phyloP scores from a whole-genome alignment of 2,888 invertebrate species.

The Thecocarcelia acutangulata region DNA sequence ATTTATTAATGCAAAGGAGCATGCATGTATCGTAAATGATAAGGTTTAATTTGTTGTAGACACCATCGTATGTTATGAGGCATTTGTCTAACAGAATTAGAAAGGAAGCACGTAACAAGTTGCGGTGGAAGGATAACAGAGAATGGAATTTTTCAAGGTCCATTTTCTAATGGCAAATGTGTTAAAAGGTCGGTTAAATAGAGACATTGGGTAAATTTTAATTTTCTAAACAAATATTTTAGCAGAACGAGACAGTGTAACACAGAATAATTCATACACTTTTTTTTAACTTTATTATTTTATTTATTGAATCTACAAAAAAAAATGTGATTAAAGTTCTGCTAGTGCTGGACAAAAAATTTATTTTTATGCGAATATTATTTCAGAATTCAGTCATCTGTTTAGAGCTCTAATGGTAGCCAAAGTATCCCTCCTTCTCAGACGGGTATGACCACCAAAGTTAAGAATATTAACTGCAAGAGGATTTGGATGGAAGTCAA shows the following conservation, averaged over 20 bases:
- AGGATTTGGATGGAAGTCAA: too few relatives aligned
- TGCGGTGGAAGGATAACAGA: slow-evolving; percentile 31
- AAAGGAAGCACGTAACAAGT: slow-evolving; percentile 52
- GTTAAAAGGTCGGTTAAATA: slow-evolving; percentile 31
- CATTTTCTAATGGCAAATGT: slow-evolving; percentile 29
- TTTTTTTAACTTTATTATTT: too few relatives aligned
- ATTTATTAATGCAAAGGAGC: slow-evolving; percentile 58
- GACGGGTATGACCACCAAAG: too few relatives aligned
- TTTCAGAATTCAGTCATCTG: too few relatives aligned
- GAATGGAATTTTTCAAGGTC: slow-evolving; percentile 17
- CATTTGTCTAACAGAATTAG: slow-evolving; percentile 67
- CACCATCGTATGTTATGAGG: slow-evolving; percentile 53
- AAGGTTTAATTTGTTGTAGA: slow-evolving; percentile 59
- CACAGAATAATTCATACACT: background rate
- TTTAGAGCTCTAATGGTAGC: too few relatives aligned
- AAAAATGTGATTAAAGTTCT: too few relatives aligned
- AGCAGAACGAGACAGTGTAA: slow-evolving; percentile 11
- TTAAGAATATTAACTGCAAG: too few relatives aligned
- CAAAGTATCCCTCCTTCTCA: too few relatives aligned
- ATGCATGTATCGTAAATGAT: slow-evolving; percentile 58
- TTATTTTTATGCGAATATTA: too few relatives aligned
- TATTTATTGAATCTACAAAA: too few relatives aligned
- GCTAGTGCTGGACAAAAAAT: too few relatives aligned
- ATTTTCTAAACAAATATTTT: slow-evolving; percentile 2
- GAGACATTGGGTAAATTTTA: slow-evolving; percentile 17